Conservation (phyloP, 2,113 vertebrate species). For the Aramus guarauna region DNA sequence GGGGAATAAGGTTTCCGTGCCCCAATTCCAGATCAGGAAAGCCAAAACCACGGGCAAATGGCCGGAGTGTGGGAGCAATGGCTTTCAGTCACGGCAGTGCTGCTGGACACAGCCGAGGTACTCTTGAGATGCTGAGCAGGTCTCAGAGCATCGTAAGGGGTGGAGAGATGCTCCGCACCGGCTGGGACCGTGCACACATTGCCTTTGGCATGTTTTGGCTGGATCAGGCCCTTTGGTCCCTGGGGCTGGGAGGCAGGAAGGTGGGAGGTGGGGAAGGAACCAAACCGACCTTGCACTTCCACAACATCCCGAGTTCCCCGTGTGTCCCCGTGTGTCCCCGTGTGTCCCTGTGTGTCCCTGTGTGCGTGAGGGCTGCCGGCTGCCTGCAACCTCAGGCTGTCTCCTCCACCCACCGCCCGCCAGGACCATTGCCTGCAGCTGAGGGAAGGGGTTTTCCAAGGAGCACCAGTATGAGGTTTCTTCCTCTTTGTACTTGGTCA, state of each 20-base stretch:
- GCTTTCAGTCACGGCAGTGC: background rate
- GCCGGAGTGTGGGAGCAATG: accelerated
- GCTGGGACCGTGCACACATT: background rate
- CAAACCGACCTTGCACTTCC: background rate
- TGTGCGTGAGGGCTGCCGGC: background rate
- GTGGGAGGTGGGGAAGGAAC: background rate
- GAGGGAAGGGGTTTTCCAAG: background rate
- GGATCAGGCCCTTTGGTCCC: background rate
- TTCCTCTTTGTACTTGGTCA: background rate
- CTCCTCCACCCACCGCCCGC: accelerated
- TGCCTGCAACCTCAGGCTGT: background rate
- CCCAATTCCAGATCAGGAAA: background rate
- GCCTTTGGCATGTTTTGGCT: background rate
- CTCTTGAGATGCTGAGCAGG: background rate
- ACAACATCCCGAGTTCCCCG: accelerated
- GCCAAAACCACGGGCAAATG: background rate
- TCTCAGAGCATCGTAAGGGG: accelerated
- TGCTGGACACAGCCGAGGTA: background rate
- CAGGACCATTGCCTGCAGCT: background rate
- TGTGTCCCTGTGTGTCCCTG: accelerated
- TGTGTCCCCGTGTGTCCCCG: accelerated
- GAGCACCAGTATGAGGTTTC: background rate
- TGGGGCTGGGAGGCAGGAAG: background rate
- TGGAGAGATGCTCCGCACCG: background rate
- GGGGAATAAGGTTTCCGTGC: background rate